These are phyloP conservation scores for Pherbina coryleti DNA, from an alignment of 2,888 invertebrate species.

Conservation along the genomic window DNA sequence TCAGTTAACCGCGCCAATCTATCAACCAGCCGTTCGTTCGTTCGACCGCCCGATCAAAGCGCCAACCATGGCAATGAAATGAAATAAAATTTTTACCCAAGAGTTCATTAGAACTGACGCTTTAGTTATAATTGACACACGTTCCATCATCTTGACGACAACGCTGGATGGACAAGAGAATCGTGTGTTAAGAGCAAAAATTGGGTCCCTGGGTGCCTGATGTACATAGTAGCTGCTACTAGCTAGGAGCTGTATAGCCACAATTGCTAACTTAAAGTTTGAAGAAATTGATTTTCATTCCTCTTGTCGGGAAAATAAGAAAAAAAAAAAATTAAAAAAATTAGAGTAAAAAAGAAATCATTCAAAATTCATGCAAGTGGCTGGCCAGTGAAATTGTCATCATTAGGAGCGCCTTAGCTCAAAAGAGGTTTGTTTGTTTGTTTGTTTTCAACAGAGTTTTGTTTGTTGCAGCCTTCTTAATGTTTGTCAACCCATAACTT, in stretches of 20 bases:
- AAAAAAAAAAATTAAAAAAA: not conserved
- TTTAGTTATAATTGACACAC: constrained; percentile 53
- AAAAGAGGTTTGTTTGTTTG: not conserved
- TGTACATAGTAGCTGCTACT: not conserved
- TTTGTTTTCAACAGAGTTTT: not conserved
- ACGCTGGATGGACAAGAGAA: constrained; percentile 44
- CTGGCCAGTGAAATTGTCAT: constrained; percentile 58
- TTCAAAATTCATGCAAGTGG: constrained; percentile 24
- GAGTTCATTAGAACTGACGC: constrained; percentile 54
- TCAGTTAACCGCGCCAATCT: constrained; percentile 3
- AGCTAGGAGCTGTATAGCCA: too few species aligned
- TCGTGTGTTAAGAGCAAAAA: constrained; percentile 52
- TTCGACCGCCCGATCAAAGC: constrained; percentile 20
- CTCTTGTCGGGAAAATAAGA: too few species aligned
- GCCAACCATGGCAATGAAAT: not conserved
- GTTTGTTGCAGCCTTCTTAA: not conserved
- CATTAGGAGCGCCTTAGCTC: constrained; percentile 58
- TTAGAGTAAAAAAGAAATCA: not conserved
- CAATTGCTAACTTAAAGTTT: too few species aligned
- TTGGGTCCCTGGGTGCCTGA: constrained; percentile 59
- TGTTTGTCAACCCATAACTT: constrained; percentile 3
- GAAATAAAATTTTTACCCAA: constrained; percentile 38
- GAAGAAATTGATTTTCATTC: not conserved
- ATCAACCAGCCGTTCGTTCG: not conserved
- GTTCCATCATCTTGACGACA: constrained; percentile 38